Evolutionary conservation across 2,797 vertebrate species (phyloP), one percentile per base, ranked within the genome.

Genomic region (Novumbra hubbsi): DNA sequence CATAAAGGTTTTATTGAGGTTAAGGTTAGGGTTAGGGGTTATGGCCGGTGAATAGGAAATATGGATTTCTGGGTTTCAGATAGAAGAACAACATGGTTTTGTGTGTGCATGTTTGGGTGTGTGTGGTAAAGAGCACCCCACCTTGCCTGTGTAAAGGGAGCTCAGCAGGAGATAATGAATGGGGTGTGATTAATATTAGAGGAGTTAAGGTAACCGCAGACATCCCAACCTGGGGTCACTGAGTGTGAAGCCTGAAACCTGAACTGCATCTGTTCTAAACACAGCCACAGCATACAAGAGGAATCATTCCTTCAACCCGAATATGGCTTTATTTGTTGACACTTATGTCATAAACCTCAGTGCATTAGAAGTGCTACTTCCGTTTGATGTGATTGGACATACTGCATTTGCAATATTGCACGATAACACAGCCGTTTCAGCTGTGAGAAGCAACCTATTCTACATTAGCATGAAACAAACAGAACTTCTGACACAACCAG

Each of bases 101-200:
- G 28, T 30, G 67, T 19, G 55, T 64, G 16, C 62, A 5, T 45
- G 52, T 50, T 34, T 70, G 67, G 16, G 5, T 70, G 57, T 48
- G 50, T 55, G 55, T 60, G 38, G 52, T 34, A 64, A 34, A 50
- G 19, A 68, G 68, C 28, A 50, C 28, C 71, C 63, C 67, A 1
- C 21, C 55, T 76, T 76, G 34, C 68, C 64, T 6, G 78, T 85
- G 92, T 92, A 94, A 94, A 88, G 75, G 81, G 92, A 93, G 88
- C 91, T 86, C 78, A 38, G 80, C 17, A 62, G 78, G 81, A 88
- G 80, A 92, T 87, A 92, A 92, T 90, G 80, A 89, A 88, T n/a
- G 80, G 87, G 21, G 84, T 84, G 87, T 88, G 86, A 90, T 94
- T 90, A 94, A 93, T 94, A 93, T 93, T 93, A 85, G 79, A 94